These are phyloP conservation scores for Passer domesticus DNA, from an alignment of 2,113 vertebrate species.

Conservation along the genomic window DNA sequence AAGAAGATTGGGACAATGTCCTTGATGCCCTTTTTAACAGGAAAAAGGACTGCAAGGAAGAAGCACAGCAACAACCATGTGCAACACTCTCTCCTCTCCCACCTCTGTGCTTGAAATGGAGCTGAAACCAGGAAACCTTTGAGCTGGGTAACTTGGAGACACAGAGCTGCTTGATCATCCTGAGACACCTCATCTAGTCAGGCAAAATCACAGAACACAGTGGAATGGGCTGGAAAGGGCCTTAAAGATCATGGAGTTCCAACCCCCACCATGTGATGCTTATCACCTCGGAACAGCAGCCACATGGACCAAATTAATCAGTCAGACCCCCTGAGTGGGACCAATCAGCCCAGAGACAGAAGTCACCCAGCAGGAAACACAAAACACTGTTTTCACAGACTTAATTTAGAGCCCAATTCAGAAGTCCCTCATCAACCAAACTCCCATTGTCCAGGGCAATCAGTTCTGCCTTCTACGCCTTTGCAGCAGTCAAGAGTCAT, in stretches of 20 bases:
- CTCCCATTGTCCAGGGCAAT: not conserved
- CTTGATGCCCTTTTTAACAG: not conserved
- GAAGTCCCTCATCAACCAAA: not conserved
- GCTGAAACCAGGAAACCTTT: not conserved
- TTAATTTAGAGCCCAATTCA: not conserved
- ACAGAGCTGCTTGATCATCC: not conserved
- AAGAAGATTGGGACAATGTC: fast-evolving
- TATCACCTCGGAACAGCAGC: not conserved
- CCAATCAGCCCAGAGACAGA: not conserved
- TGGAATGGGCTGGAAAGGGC: not conserved
- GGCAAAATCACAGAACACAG: not conserved
- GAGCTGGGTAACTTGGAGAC: not conserved
- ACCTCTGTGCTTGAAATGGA: fast-evolving
- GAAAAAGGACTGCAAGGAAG: not conserved
- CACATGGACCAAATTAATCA: not conserved
- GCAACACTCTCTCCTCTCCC: not conserved
- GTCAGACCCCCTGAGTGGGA: not conserved
- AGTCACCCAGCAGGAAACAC: not conserved
- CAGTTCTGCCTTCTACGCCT: not conserved
- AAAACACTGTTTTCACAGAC: not conserved
- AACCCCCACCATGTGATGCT: not conserved
- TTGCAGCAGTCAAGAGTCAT: fast-evolving
- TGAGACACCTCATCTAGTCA: not conserved
- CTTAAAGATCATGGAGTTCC: not conserved
- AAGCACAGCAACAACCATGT: not conserved